A percentile compares a stretch with the other conserved stretches of the same genome.
phyloP scores from a whole-genome alignment of 2,113 vertebrate genomes.

The Sceloporus undulatus region DNA sequence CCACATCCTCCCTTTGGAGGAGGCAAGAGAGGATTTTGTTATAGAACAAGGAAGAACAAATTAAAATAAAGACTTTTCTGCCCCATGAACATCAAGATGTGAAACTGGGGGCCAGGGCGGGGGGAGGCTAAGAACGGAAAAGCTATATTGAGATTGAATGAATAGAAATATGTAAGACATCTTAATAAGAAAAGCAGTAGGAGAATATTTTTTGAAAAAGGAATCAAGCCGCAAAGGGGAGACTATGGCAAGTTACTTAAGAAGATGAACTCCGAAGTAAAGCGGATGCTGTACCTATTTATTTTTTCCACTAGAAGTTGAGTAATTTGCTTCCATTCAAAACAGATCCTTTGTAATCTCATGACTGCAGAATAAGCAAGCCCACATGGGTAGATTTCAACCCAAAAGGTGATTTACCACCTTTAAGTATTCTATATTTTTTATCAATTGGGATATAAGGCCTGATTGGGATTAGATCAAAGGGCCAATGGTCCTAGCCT shows the following conservation, averaged over 20 bases:
- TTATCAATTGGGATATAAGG: no score
- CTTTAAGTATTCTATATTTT: no score
- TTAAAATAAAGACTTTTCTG: no score
- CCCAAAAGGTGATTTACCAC: no score
- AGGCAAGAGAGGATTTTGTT: background rate
- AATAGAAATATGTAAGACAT: constrained; percentile 5
- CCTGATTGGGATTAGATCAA: no score
- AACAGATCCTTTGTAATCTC: no score
- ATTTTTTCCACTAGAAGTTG: background rate
- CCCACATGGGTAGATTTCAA: no score
- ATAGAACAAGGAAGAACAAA: no score
- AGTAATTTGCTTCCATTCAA: no score
- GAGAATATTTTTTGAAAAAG: background rate
- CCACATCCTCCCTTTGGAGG: background rate
- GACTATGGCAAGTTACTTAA: background rate
- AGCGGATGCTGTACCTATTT: background rate
- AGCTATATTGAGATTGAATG: background rate
- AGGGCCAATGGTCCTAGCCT: no score
- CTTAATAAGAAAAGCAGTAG: background rate
- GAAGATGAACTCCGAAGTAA: constrained; percentile 18
- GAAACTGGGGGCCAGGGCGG: background rate
- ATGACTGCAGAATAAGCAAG: no score
- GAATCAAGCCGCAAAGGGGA: background rate
- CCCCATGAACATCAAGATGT: background rate
- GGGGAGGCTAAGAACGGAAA: background rate